phyloP scores from a whole-genome alignment of 2,888 invertebrate species.

The Drosophila engyochracea region DNA sequence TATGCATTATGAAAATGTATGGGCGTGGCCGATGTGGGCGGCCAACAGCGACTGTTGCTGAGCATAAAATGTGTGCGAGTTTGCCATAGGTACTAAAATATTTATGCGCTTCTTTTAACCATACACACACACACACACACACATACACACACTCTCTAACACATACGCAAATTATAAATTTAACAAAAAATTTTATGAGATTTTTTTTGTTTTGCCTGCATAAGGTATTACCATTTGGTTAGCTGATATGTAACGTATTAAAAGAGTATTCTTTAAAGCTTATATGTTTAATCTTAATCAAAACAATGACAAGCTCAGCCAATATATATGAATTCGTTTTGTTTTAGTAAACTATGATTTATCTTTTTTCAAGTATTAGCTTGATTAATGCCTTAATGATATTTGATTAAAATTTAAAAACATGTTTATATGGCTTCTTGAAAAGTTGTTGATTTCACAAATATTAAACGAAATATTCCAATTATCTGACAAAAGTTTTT shows the following conservation, averaged over 20 bases:
- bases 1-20: slow-evolving; percentile 65
- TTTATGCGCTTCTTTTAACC: slow-evolving; percentile 61
- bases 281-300: neutral
- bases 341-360: neutral
- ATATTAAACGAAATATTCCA: neutral
- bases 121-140: slow-evolving; percentile 18
- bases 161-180: slow-evolving; percentile 15
- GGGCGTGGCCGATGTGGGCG: neutral
- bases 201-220: slow-evolving; percentile 8
- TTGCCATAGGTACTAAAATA: slow-evolving; percentile 67
- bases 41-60: neutral
- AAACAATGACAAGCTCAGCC: neutral
- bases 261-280: neutral
- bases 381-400: neutral
- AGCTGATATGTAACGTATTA: slow-evolving; percentile 1
- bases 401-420: neutral
- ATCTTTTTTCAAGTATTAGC: neutral
- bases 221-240: slow-evolving; percentile 4
- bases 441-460: neutral
- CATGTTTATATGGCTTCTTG: neutral
- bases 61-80: slow-evolving; percentile 33
- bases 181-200: slow-evolving; percentile 18
- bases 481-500: neutral
- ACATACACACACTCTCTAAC: neutral
- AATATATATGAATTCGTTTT: neutral